phyloP scores from a whole-genome alignment of 2,888 invertebrate genomes.

The Euphydryas editha region DNA sequence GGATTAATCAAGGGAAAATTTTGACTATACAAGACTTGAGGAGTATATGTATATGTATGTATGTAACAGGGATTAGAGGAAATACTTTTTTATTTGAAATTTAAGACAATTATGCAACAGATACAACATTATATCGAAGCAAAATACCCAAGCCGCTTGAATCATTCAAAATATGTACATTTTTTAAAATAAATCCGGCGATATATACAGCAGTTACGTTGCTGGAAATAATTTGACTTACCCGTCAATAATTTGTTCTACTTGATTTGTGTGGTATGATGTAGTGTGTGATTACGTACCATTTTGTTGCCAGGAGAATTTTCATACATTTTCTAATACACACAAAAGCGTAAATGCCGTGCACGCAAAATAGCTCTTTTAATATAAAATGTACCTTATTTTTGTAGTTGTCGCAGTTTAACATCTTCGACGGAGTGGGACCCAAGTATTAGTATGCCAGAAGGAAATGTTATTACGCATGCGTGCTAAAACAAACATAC shows the following conservation, averaged over 20 bases:
- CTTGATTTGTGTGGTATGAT: conserved; percentile 31
- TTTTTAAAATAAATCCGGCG: conserved; percentile 51
- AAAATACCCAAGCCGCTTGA: conserved; percentile 52
- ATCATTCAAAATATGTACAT: conserved; percentile 56
- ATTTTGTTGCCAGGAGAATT: conserved; percentile 26
- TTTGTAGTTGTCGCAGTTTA: conserved; percentile 60
- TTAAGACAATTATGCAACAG: conserved; percentile 21
- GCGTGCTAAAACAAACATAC: conserved; percentile 84
- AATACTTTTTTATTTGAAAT: not conserved
- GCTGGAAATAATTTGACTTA: conserved; percentile 47
- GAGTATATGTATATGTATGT: not conserved
- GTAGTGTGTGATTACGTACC: conserved; percentile 60
- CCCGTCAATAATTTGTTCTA: conserved; percentile 20
- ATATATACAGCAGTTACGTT: conserved; percentile 73
- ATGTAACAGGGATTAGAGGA: not conserved
- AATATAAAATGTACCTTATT: conserved; percentile 66
- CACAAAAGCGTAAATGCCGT: conserved; percentile 53
- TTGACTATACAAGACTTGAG: not conserved
- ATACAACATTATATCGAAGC: conserved; percentile 15
- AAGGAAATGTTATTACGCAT: conserved; percentile 84
- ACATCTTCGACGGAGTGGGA: conserved; percentile 67
- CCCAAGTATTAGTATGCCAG: conserved; percentile 83
- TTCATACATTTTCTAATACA: conserved; percentile 5
- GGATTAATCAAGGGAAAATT: not conserved
- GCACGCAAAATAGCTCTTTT: conserved; percentile 48